Evolutionary conservation across 53 echinoderm and acorn worm species (phyloP).

Genomic region (Crossaster papposus): DNA sequence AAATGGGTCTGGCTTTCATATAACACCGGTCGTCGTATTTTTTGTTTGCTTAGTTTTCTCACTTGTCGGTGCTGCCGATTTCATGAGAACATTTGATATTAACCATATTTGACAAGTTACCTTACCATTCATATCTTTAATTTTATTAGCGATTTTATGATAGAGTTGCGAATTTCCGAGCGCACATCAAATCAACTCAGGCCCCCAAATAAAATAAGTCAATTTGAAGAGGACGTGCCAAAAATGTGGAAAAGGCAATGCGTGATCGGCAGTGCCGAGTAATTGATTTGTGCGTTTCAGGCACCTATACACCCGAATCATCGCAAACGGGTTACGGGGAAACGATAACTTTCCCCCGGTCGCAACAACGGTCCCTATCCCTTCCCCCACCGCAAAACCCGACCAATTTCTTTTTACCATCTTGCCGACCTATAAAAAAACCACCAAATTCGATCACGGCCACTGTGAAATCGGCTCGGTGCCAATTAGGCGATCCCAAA

Average conservation of each 20-base stretch:
- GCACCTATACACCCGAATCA: background rate
- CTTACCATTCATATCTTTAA: background rate
- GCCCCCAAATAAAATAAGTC: background rate
- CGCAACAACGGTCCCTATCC: background rate
- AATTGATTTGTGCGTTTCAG: background rate
- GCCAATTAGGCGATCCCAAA: slow-evolving; percentile 25
- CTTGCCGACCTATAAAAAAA: slow-evolving; percentile 44
- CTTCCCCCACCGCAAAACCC: background rate
- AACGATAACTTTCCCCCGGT: slow-evolving; percentile 8
- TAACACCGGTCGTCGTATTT: too few relatives aligned
- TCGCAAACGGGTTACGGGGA: slow-evolving; percentile 5
- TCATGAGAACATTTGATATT: too few relatives aligned
- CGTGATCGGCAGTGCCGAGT: background rate
- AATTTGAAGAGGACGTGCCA: background rate
- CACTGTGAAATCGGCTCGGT: slow-evolving; percentile 17
- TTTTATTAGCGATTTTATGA: background rate
- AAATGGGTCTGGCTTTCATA: too few relatives aligned
- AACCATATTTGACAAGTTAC: too few relatives aligned
- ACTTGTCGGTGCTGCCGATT: too few relatives aligned
- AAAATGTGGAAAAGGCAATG: background rate
- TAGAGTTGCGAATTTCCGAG: background rate
- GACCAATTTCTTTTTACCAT: slow-evolving; percentile 10
- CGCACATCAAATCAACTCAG: background rate
- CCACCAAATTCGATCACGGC: slow-evolving; percentile 47
- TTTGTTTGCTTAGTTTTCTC: too few relatives aligned